phyloP scores from a whole-genome alignment of 2,888 invertebrate species.

The Ischnura elegans region DNA sequence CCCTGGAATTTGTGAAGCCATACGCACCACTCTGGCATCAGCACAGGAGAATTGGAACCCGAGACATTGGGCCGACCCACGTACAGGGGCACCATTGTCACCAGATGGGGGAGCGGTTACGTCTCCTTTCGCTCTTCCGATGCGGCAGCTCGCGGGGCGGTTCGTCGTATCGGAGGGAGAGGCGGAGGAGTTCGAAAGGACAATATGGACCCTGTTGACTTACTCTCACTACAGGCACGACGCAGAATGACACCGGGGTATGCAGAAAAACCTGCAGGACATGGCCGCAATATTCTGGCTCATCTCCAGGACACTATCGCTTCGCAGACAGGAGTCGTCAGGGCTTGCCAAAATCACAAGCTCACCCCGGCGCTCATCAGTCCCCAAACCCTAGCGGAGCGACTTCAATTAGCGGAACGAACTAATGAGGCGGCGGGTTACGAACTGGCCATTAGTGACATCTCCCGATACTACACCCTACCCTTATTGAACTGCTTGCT shows the following conservation, averaged over 20 bases:
- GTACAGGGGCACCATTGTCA: background rate
- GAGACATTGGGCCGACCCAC: background rate
- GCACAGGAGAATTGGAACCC: background rate
- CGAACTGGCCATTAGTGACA: background rate
- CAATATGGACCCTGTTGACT: background rate
- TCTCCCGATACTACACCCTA: background rate
- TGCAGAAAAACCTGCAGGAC: background rate
- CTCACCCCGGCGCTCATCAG: background rate
- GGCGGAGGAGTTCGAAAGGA: background rate
- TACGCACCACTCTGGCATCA: background rate
- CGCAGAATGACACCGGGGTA: background rate
- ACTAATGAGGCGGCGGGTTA: background rate
- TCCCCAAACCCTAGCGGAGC: background rate
- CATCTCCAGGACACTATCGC: background rate
- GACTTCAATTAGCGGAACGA: background rate
- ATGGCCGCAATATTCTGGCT: background rate
- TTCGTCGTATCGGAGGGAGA: background rate
- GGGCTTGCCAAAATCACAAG: background rate
- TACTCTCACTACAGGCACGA: background rate
- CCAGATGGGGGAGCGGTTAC: background rate
- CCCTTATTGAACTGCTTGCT: background rate
- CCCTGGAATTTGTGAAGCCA: background rate
- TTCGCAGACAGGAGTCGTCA: background rate
- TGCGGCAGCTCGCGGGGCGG: background rate
- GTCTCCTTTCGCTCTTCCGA: background rate